These are phyloP conservation scores for Sebastes cheni DNA, from an alignment of 2,797 vertebrate species.

Conservation along the genomic window DNA sequence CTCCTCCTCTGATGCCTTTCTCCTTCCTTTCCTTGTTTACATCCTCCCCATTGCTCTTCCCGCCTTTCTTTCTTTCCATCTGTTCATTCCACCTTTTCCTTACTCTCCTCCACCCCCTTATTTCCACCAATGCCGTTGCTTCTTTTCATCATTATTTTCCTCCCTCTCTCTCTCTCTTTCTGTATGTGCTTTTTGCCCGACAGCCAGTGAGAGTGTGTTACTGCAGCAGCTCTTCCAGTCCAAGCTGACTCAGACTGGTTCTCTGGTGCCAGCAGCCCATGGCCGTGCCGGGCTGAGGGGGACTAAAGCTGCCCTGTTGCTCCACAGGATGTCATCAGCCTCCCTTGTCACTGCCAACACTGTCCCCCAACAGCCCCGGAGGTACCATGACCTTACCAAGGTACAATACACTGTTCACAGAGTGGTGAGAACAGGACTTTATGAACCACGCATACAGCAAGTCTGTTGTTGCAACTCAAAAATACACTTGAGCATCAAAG, in stretches of 20 bases:
- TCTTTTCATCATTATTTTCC: constrained; percentile 51
- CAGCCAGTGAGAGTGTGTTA: constrained; percentile 94
- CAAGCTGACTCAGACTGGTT: constrained; percentile 94
- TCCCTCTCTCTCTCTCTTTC: not conserved
- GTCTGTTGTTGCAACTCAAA: not conserved
- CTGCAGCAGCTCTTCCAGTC: constrained; percentile 94
- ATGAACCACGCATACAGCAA: not conserved
- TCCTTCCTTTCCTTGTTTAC: constrained; percentile 43
- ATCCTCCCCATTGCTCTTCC: constrained; percentile 31
- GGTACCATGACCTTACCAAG: constrained; percentile 89
- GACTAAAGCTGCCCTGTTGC: constrained; percentile 85
- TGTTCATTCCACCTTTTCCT: constrained; percentile 19
- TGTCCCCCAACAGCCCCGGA: constrained; percentile 79
- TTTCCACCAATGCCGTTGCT: constrained; percentile 70
- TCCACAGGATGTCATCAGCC: constrained; percentile 76
- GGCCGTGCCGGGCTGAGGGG: constrained; percentile 85
- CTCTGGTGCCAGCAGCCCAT: constrained; percentile 85
- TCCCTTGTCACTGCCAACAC: constrained; percentile 51
- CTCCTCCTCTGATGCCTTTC: constrained; percentile 34
- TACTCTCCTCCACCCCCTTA: constrained; percentile 50
- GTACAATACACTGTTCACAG: constrained; percentile 70
- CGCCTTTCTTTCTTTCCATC: not conserved
- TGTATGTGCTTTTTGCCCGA: constrained; percentile 59
- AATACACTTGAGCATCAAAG: not conserved
- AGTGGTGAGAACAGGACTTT: not conserved